phyloP scores from a whole-genome alignment of 2,113 vertebrate genomes.

The Rhea americana region DNA sequence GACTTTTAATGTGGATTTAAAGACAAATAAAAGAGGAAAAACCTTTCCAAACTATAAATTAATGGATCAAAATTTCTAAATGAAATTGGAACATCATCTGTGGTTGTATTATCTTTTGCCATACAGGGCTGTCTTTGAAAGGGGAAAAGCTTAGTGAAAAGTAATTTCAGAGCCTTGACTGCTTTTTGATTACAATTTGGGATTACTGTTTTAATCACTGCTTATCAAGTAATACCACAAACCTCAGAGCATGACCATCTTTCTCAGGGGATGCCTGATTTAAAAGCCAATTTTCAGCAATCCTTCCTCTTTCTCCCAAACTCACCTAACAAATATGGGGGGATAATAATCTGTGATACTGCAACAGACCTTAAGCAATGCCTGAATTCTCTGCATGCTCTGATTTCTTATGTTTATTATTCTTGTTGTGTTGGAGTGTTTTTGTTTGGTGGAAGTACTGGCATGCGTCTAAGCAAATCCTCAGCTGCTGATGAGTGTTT shows the following conservation, averaged over 20 bases:
- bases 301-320: constrained; percentile 11
- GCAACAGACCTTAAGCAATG: background rate
- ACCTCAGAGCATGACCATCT: constrained; percentile 53
- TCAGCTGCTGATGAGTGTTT: background rate
- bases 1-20: background rate
- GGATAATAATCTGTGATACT: constrained; percentile 26
- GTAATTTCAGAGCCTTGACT: constrained; percentile 56
- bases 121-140: constrained; percentile 31
- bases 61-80: constrained; percentile 23
- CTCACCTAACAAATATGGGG: background rate
- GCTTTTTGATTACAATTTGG: constrained; percentile 49
- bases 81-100: background rate
- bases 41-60: background rate
- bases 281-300: constrained; percentile 59
- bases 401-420: background rate
- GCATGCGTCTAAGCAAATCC: background rate
- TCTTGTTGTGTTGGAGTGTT: background rate
- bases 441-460: background rate
- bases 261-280: constrained; percentile 51
- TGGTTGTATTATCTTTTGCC: constrained; percentile 34
- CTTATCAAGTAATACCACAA: constrained; percentile 55
- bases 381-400: background rate
- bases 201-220: constrained; percentile 55
- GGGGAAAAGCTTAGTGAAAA: constrained; percentile 50
- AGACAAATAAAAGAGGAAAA: constrained; percentile 33